Percentiles rank a stretch among this genome's conserved stretches.
phyloP scores from a whole-genome alignment of 2,113 vertebrate species.

The Leptocoma aspasia region DNA sequence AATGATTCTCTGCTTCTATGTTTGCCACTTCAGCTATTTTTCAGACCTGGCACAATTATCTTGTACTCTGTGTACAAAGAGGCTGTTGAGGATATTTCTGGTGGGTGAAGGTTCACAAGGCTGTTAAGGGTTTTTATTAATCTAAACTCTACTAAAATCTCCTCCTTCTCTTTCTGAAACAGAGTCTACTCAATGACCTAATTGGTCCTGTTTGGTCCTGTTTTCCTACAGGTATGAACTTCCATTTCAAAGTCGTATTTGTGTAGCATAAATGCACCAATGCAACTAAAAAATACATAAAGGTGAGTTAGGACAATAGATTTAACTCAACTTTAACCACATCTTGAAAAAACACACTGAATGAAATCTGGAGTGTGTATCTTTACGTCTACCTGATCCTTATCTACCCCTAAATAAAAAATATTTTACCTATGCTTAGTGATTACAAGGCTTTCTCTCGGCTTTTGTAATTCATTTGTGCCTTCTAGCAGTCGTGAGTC shows the following conservation, averaged over 20 bases:
- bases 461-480: constrained; percentile 71
- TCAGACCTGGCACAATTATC: neutral
- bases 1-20: neutral
- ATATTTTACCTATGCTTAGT: constrained; percentile 56
- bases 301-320: neutral
- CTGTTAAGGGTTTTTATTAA: neutral
- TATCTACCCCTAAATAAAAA: constrained; percentile 62
- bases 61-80: neutral
- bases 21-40: neutral
- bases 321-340: neutral
- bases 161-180: neutral
- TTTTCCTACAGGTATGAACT: neutral
- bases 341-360: neutral
- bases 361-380: neutral
- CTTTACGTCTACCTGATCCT: constrained; percentile 20
- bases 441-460: constrained; percentile 69
- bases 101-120: neutral
- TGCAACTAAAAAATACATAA: neutral
- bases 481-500: constrained; percentile 76
- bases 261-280: neutral
- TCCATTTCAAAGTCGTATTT: neutral
- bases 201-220: neutral
- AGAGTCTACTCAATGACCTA: neutral
- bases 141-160: neutral
- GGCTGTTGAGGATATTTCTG: neutral